Base-by-base conservation (phyloP, 1,140 invertebrate species). In the Periplaneta americana region DNA sequence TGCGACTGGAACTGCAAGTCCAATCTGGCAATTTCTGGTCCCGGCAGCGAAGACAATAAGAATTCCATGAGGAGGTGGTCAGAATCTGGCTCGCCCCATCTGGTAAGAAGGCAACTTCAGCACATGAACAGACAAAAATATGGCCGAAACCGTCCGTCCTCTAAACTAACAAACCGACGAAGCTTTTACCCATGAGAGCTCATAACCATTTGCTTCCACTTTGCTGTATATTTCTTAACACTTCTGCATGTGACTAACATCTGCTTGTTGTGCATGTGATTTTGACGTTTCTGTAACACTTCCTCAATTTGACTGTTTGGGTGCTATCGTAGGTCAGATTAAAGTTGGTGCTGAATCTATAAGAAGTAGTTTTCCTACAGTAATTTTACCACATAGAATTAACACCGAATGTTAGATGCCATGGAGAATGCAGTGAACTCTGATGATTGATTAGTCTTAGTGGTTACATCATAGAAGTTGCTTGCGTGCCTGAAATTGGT, bases 21-120 rank as follows among this genome's bases (percentile, higher is more conserved):
- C 82, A n/a, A n/a, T n/a, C n/a, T n/a, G n/a, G n/a, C n/a, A n/a
- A n/a, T n/a, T n/a, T 57, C 13, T 77, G 34, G 28, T 82, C 36
- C 48, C 48, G 39, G 37, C 66, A 31, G 36, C 28, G 15, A 34
- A 34, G 82, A 83, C 22, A 36, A 78, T 78, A 82, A 82, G 74
- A 76, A 82, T 82, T 34, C 28, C 32, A 78, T 80, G 18, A 81
- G 85, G 32, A 81, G 85, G 32, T 86, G 85, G 85, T 86, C 84
- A 32, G 84, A 86, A 82, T 82, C 84, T 18, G 82, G 82, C 74
- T 79, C 81, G 33, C 82, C 83, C 17, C 80, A 81, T 39, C n/a
- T 79, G 82, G 83, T 84, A 82, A 84, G 82, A 74, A 18, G 28
- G 28, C 33, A 66, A 13, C 22, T n/a, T 6, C 48, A 66, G 48